Conservation (phyloP, 1,140 invertebrate species). For the Eubasilissa regina region DNA sequence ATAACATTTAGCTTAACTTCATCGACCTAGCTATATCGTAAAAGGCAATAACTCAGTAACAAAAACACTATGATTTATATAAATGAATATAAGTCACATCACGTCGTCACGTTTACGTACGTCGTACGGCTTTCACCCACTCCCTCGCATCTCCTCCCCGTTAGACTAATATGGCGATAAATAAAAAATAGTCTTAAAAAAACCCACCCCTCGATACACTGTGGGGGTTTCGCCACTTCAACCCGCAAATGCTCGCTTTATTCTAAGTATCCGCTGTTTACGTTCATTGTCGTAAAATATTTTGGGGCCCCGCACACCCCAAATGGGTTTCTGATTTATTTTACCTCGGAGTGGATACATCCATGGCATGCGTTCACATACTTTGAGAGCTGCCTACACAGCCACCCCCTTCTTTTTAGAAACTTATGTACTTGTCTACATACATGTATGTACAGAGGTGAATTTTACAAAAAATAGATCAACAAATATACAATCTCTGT, state of each 20-base stretch:
- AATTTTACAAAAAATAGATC: no score
- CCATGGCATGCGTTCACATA: slow-evolving; percentile 35
- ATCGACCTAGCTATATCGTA: not conserved
- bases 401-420: no score
- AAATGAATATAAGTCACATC: slow-evolving; percentile 34
- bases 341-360: slow-evolving; percentile 48
- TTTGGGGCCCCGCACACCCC: slow-evolving; percentile 48
- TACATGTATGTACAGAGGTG: no score
- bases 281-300: slow-evolving; percentile 57
- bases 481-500: no score
- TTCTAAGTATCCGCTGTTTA: slow-evolving; percentile 39
- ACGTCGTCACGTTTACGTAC: slow-evolving; percentile 27
- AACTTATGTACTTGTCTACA: no score
- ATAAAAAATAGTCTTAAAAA: slow-evolving; percentile 31
- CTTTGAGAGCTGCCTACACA: not conserved
- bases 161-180: slow-evolving; percentile 38
- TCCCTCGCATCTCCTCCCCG: not conserved
- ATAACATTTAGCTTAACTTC: not conserved
- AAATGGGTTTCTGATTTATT: slow-evolving; percentile 58
- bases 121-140: not conserved
- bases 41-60: not conserved
- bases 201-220: slow-evolving; percentile 8
- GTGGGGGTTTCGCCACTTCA: slow-evolving; percentile 10
- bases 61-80: slow-evolving; percentile 27
- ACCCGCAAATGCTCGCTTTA: slow-evolving; percentile 44